Evolutionary conservation across 2,888 invertebrate species (phyloP).

Genomic region (Archips crataeganus): DNA sequence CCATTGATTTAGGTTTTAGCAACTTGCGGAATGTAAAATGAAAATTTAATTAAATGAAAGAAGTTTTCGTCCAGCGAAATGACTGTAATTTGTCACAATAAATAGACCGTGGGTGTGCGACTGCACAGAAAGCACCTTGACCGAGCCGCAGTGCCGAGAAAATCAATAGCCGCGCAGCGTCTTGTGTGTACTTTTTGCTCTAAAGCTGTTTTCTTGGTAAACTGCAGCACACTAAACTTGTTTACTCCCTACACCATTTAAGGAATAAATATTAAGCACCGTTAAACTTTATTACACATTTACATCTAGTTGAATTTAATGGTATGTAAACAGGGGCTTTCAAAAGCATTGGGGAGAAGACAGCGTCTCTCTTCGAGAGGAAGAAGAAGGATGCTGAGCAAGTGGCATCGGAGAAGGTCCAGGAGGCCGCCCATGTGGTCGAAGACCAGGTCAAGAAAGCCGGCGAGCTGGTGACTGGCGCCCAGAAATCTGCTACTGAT

Average conservation of each 20-base stretch:
- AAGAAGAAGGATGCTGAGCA: constrained; percentile 91
- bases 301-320: constrained; percentile 46
- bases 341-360: constrained; percentile 90
- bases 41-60: too few relatives aligned
- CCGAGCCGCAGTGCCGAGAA: constrained; percentile 48
- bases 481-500: constrained; percentile 83
- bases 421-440: constrained; percentile 86
- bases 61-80: not conserved
- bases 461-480: constrained; percentile 86
- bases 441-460: constrained; percentile 88
- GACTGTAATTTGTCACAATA: constrained; percentile 14
- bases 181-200: constrained; percentile 12
- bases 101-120: constrained; percentile 15
- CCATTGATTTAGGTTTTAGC: not conserved
- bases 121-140: constrained; percentile 49
- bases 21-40: not conserved
- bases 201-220: constrained; percentile 6
- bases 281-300: constrained; percentile 51
- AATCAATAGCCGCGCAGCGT: constrained; percentile 50
- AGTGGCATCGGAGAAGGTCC: constrained; percentile 87
- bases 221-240: constrained; percentile 28
- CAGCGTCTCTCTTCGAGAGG: constrained; percentile 89
- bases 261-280: constrained; percentile 32
- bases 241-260: constrained; percentile 26
- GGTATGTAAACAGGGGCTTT: constrained; percentile 85